Conservation (phyloP, 1,140 invertebrate genomes). For the Colletes latitarsis region DNA sequence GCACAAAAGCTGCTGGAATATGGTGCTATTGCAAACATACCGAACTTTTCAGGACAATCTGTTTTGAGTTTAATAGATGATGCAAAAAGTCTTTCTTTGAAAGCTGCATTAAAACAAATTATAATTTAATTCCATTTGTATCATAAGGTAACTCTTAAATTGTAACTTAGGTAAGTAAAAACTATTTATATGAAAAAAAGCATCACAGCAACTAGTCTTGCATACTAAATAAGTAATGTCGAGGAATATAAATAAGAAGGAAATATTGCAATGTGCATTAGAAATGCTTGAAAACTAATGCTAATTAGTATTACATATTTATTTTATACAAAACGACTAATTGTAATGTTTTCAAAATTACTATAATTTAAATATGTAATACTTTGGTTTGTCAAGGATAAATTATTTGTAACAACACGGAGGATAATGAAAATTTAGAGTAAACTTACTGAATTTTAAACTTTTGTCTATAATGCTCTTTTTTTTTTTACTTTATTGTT, state of each 20-base stretch:
- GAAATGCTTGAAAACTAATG: too few species aligned
- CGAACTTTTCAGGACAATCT: slow-evolving; percentile 69
- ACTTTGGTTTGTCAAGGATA: too few species aligned
- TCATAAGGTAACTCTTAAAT: neutral
- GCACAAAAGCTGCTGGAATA: slow-evolving; percentile 57
- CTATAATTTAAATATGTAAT: too few species aligned
- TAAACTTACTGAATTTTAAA: too few species aligned
- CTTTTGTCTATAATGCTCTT: too few species aligned
- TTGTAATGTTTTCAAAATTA: too few species aligned
- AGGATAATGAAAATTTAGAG: too few species aligned
- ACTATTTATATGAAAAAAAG: neutral
- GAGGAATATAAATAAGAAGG: neutral
- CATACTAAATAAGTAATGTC: neutral
- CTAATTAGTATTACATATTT: neutral
- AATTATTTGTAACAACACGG: too few species aligned
- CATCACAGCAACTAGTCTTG: neutral
- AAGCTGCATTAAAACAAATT: slow-evolving; percentile 45
- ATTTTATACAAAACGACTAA: too few species aligned
- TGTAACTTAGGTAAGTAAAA: neutral
- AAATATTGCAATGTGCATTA: too few species aligned
- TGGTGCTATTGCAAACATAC: slow-evolving; percentile 63
- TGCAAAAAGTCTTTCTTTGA: slow-evolving; percentile 50
- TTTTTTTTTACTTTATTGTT: neutral
- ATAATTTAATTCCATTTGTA: slow-evolving; percentile 1
- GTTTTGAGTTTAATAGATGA: slow-evolving; percentile 57